A percentile compares a stretch with the other conserved stretches of the same genome.
Evolutionary conservation across 2,113 vertebrate genomes (phyloP).

Genomic region (Urocitellus parryii): DNA sequence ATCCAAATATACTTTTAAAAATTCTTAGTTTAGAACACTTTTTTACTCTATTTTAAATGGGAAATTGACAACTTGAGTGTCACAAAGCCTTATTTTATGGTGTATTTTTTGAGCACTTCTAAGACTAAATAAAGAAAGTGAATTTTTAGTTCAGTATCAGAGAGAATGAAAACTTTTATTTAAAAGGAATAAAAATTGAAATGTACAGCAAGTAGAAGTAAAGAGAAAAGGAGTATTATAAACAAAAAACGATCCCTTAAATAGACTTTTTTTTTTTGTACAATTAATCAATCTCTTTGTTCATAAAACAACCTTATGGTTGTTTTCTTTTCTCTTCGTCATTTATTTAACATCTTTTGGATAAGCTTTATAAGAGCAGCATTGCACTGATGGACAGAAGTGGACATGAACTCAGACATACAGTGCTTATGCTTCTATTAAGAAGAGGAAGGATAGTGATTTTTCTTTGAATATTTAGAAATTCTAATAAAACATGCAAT

Average conservation of each 20-base stretch:
- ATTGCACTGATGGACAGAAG: not conserved
- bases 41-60: not conserved
- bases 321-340: not conserved
- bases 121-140: conserved; percentile 6
- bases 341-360: not conserved
- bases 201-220: conserved; percentile 48
- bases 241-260: conserved; percentile 19
- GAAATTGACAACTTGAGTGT: not conserved
- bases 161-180: not conserved
- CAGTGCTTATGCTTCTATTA: not conserved
- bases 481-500: not conserved
- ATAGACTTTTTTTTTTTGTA: conserved; percentile 45
- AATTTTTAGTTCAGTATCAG: conserved; percentile 27
- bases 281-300: conserved; percentile 37
- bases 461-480: conserved; percentile 40
- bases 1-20: not conserved
- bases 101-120: conserved; percentile 38
- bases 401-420: not conserved
- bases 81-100: not conserved
- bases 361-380: conserved; percentile 23
- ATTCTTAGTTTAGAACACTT: not conserved
- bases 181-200: conserved; percentile 34
- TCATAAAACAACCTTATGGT: not conserved
- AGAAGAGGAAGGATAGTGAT: not conserved
- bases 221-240: not conserved